A percentile compares a stretch with the other conserved stretches of the same genome.
Conservation (phyloP, 2,888 invertebrate genomes). For the Rhyacophila evoluta region DNA sequence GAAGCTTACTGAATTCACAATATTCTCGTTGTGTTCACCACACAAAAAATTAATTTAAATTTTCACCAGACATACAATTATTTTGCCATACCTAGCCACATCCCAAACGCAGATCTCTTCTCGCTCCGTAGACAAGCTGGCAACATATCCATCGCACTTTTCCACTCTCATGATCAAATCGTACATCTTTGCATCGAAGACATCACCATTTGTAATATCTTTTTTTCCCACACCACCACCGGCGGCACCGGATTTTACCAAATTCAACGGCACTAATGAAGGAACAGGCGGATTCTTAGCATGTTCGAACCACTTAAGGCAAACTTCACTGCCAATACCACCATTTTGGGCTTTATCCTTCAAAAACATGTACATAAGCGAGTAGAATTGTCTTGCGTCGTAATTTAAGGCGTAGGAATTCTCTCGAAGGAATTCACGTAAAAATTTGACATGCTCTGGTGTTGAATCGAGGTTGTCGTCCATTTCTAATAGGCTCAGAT, state of each 20-base stretch:
- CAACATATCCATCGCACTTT: slow-evolving; percentile 77
- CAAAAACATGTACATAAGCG: slow-evolving; percentile 66
- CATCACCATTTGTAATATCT: slow-evolving; percentile 60
- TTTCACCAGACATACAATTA: too few species aligned
- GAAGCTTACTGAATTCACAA: neutral
- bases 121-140: slow-evolving; percentile 78
- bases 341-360: slow-evolving; percentile 42
- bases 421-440: slow-evolving; percentile 78
- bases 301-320: slow-evolving; percentile 65
- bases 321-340: slow-evolving; percentile 58
- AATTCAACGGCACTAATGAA: slow-evolving; percentile 72
- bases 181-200: slow-evolving; percentile 68
- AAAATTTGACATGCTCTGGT: slow-evolving; percentile 69
- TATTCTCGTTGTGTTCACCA: too few species aligned
- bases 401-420: slow-evolving; percentile 81
- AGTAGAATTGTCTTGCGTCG: slow-evolving; percentile 86
- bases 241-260: slow-evolving; percentile 62
- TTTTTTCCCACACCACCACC: slow-evolving; percentile 59
- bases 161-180: slow-evolving; percentile 75
- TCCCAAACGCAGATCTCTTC: slow-evolving; percentile 89
- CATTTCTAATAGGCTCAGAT: slow-evolving; percentile 73
- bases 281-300: slow-evolving; percentile 71
- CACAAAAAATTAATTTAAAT: too few species aligned
- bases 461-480: slow-evolving; percentile 60
- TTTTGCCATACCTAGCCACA: slow-evolving; percentile 70